Evolutionary conservation across 2,888 invertebrate genomes (phyloP).

Genomic region (Stenurella melanura): DNA sequence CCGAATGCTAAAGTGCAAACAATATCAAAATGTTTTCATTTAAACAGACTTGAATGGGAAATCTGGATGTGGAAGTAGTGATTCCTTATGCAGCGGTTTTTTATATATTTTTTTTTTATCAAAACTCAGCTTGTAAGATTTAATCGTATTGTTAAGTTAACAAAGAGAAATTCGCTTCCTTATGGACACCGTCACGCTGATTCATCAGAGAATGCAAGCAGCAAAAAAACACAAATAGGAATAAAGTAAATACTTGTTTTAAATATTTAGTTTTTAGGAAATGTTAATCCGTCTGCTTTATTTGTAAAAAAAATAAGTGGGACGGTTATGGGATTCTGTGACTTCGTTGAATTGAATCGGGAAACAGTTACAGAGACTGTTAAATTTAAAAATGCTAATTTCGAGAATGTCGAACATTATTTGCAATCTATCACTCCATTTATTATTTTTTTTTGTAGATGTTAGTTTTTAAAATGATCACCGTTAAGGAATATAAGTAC

Average conservation of each 20-base stretch:
- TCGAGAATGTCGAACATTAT: not conserved
- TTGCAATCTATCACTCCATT: not conserved
- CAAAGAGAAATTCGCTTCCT: not conserved
- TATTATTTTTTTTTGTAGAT: not conserved
- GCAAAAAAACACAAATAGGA: not conserved
- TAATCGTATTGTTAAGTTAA: too few species aligned
- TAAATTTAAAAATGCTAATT: constrained; percentile 1
- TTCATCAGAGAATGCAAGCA: not conserved
- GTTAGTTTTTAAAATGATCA: not conserved
- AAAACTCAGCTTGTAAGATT: too few species aligned
- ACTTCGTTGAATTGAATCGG: not conserved
- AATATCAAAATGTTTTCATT: too few species aligned
- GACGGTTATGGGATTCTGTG: not conserved
- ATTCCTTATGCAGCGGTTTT: too few species aligned
- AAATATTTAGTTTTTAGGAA: not conserved
- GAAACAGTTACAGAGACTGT: not conserved
- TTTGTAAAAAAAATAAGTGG: not conserved
- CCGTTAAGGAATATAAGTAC: not conserved
- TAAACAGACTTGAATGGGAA: too few species aligned
- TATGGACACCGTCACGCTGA: not conserved
- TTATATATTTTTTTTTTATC: too few species aligned
- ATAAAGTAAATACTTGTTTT: not conserved
- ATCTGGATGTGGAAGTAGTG: too few species aligned
- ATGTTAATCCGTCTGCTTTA: not conserved
- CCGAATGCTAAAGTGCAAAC: too few species aligned